Evolutionary conservation across 2,113 vertebrate species (phyloP).

Genomic region (Oreamnos americanus): DNA sequence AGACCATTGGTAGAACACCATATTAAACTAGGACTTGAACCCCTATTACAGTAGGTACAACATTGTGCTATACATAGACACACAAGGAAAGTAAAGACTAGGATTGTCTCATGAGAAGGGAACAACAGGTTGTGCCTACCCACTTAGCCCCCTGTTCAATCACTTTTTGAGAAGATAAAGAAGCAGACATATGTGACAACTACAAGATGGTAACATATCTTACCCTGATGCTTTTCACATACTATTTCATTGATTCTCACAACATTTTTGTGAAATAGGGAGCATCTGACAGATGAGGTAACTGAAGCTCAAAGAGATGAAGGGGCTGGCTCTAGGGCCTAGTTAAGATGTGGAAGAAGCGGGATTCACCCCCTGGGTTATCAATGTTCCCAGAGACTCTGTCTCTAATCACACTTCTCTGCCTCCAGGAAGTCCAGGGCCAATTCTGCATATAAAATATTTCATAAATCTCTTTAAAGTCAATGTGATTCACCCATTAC

Average conservation of each 20-base stretch:
- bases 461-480: constrained; percentile 29
- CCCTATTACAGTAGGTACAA: not conserved
- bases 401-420: not conserved
- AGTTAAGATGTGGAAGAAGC: not conserved
- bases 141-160: not conserved
- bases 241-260: not conserved
- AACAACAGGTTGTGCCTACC: not conserved
- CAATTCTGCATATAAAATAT: constrained; percentile 2
- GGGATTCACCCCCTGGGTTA: not conserved
- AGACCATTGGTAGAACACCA: not conserved
- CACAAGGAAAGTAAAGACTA: not conserved
- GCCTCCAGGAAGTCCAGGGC: not conserved
- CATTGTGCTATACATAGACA: not conserved
- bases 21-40: not conserved
- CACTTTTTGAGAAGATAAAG: not conserved
- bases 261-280: not conserved
- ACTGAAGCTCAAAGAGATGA: not conserved
- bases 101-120: not conserved
- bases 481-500: not conserved
- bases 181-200: not conserved
- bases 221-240: not conserved
- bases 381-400: not conserved
- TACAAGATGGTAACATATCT: not conserved
- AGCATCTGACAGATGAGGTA: not conserved
- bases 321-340: not conserved